A percentile compares a stretch with the other conserved stretches of the same genome.
These are phyloP conservation scores for Cebidichthys violaceus DNA, from an alignment of 2,113 vertebrate genomes.

Conservation along the genomic window DNA sequence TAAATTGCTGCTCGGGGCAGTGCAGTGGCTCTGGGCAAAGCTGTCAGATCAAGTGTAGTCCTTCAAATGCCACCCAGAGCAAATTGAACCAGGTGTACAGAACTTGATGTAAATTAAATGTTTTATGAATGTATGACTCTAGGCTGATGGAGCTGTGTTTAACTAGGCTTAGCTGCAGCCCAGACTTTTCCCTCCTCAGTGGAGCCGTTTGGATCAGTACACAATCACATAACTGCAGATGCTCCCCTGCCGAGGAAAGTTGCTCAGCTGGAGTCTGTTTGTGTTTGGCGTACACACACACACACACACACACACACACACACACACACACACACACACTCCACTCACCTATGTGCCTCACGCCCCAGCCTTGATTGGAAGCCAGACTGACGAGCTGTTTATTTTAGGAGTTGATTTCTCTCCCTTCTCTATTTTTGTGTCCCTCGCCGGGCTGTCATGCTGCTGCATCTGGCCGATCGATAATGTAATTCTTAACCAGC, in stretches of 20 bases:
- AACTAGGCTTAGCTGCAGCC: neutral
- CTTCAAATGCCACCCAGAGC: neutral
- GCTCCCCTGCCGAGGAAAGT: conserved; percentile 10
- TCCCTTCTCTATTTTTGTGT: conserved; percentile 33
- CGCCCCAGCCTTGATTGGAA: conserved; percentile 30
- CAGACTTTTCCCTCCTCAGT: conserved; percentile 12
- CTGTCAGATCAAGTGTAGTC: conserved; percentile 4
- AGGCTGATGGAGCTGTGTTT: neutral
- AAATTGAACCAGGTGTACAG: conserved; percentile 1
- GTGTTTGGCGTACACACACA: neutral
- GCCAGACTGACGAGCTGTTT: conserved; percentile 47
- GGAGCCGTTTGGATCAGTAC: conserved; percentile 22
- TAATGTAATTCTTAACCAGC: conserved; percentile 75
- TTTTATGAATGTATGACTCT: neutral
- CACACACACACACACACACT: neutral
- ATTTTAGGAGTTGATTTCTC: conserved; percentile 61
- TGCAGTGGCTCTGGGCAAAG: conserved; percentile 6
- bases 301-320: neutral
- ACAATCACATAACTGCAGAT: conserved; percentile 34
- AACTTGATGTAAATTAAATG: neutral
- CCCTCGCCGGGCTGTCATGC: conserved; percentile 16
- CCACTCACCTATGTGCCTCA: conserved; percentile 30
- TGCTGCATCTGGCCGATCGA: conserved; percentile 63
- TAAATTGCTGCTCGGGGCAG: conserved; percentile 12
- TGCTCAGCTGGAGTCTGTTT: conserved; percentile 22